Evolutionary conservation across 1,140 invertebrate species (phyloP).

Genomic region (Halictus rubicundus): DNA sequence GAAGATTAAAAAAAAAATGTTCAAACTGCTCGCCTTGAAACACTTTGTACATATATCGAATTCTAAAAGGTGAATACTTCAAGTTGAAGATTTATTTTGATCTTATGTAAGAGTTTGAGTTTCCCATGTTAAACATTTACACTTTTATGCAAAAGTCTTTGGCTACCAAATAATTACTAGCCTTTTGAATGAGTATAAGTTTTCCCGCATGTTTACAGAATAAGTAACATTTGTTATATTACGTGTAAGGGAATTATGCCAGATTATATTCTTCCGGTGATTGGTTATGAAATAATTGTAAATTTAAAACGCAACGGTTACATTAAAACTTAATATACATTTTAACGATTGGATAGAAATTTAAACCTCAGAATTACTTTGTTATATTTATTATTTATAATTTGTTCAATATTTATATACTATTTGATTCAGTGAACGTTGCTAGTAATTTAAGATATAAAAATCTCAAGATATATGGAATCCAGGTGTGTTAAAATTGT

Average conservation of each 20-base stretch:
- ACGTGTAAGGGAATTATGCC: background rate
- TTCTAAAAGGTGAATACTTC: no score
- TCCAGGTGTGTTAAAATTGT: background rate
- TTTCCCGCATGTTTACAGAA: background rate
- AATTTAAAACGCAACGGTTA: background rate
- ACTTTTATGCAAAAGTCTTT: no score
- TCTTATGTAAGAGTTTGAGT: no score
- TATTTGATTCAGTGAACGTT: background rate
- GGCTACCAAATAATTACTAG: no score
- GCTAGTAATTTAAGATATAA: background rate
- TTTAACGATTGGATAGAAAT: background rate
- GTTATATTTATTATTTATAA: no score
- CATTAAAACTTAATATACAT: background rate
- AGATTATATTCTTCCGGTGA: background rate
- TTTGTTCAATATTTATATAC: no score
- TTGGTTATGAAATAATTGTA: background rate
- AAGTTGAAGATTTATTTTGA: no score
- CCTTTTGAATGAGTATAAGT: no score
- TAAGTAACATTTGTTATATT: background rate
- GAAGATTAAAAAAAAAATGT: no score
- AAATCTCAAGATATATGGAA: background rate
- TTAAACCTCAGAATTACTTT: background rate
- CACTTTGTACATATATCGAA: no score
- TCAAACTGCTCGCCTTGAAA: no score
- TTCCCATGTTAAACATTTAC: no score